Evolutionary conservation across 1,140 invertebrate genomes (phyloP).

Genomic region (Luehdorfia chinensis): DNA sequence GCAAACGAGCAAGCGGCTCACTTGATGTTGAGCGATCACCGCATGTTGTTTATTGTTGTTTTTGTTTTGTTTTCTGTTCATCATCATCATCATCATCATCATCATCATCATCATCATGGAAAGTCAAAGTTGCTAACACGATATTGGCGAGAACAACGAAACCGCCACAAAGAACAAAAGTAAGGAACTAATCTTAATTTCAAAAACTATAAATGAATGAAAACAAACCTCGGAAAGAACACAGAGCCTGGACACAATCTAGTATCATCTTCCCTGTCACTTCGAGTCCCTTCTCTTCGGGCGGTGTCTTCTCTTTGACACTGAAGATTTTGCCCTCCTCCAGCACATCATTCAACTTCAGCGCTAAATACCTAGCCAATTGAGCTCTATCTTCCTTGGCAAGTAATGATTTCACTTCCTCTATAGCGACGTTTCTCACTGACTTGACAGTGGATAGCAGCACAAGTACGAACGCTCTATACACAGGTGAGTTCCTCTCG

Average conservation of each 20-base stretch:
- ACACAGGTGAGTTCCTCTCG: constrained; percentile 47
- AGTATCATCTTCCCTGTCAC: constrained; percentile 70
- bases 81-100: too few relatives aligned
- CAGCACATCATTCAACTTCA: constrained; percentile 59
- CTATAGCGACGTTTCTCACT: constrained; percentile 41
- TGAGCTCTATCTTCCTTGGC: constrained; percentile 39
- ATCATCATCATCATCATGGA: too few relatives aligned
- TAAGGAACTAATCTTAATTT: too few relatives aligned
- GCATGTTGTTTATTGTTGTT: too few relatives aligned
- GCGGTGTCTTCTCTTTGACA: constrained; percentile 49
- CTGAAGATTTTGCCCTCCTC: constrained; percentile 65
- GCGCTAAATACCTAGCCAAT: constrained; percentile 49
- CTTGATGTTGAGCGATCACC: too few relatives aligned
- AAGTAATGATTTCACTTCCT: constrained; percentile 47
- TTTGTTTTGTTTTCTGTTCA: too few relatives aligned
- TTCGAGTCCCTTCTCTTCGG: constrained; percentile 50
- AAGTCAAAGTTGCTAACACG: too few relatives aligned
- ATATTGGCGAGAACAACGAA: too few relatives aligned
- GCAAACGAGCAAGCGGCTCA: too few relatives aligned
- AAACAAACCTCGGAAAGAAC: constrained; percentile 63
- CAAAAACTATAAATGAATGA: too few relatives aligned
- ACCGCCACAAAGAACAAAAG: too few relatives aligned
- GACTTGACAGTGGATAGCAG: constrained; percentile 49
- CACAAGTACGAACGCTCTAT: constrained; percentile 51
- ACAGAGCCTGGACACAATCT: constrained; percentile 75